Percentiles rank a stretch among this genome's conserved stretches.
phyloP scores from a whole-genome alignment of 2,888 invertebrate genomes.

The Pogonocherus hispidulus region DNA sequence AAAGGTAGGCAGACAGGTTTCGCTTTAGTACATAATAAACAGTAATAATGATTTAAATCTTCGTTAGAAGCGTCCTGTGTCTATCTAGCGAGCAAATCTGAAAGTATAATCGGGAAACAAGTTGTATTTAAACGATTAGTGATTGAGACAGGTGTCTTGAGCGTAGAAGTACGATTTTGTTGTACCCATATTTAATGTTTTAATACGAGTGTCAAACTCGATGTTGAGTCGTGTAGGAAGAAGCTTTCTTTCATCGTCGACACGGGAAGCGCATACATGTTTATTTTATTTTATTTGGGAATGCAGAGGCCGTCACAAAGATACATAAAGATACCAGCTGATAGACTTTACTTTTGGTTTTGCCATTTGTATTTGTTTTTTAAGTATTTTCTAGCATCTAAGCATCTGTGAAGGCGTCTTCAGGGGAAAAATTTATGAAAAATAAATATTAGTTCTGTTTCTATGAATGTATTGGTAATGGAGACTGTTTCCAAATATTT shows the following conservation, averaged over 20 bases:
- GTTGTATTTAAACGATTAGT: constrained; percentile 40
- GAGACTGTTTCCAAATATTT: too few species aligned
- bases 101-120: constrained; percentile 43
- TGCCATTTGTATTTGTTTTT: too few species aligned
- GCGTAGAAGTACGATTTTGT: constrained; percentile 31
- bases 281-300: not conserved
- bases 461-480: too few species aligned
- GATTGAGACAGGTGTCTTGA: constrained; percentile 41
- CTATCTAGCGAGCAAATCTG: constrained; percentile 29
- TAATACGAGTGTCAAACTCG: constrained; percentile 28
- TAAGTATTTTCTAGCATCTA: too few species aligned
- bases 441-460: too few species aligned
- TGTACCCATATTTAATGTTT: constrained; percentile 34
- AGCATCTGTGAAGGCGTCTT: too few species aligned
- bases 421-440: too few species aligned
- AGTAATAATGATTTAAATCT: constrained; percentile 23
- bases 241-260: not conserved
- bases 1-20: constrained; percentile 28
- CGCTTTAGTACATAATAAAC: constrained; percentile 11
- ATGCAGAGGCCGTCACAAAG: too few species aligned
- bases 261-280: not conserved
- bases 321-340: too few species aligned
- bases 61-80: not conserved
- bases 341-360: too few species aligned
- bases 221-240: constrained; percentile 5